Conservation (phyloP, 2,797 vertebrate genomes). For the Sebastes melanostomus region DNA sequence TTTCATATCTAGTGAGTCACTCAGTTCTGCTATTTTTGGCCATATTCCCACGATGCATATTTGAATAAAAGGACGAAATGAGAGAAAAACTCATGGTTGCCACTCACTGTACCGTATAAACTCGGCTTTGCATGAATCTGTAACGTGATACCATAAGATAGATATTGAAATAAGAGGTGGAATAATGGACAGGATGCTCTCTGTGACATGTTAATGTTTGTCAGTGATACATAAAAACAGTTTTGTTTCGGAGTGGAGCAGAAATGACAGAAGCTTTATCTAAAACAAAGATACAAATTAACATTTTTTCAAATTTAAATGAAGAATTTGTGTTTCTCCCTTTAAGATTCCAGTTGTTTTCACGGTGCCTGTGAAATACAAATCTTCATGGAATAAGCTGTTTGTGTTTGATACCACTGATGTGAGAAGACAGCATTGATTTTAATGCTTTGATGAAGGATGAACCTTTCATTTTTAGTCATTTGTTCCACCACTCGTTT, state of each 20-base stretch:
- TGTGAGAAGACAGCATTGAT: conserved; percentile 36
- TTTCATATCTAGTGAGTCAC: conserved; percentile 18
- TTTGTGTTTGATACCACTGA: conserved; percentile 11
- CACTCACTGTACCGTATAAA: neutral
- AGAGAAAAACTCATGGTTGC: neutral
- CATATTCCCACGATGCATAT: neutral
- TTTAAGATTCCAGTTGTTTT: conserved; percentile 8
- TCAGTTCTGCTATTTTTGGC: conserved; percentile 9
- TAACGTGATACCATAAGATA: neutral
- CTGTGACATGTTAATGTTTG: neutral
- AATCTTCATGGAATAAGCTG: neutral
- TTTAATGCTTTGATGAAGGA: conserved; percentile 57
- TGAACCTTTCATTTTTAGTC: conserved; percentile 60
- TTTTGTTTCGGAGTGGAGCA: neutral
- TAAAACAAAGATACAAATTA: neutral
- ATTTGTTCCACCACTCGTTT: conserved; percentile 60
- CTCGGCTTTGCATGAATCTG: neutral
- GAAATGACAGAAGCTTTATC: neutral
- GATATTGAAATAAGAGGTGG: neutral
- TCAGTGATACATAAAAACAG: neutral
- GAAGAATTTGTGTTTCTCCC: neutral
- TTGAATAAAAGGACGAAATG: neutral
- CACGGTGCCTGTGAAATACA: conserved; percentile 18
- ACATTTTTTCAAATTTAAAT: neutral
- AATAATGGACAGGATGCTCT: neutral